Base-by-base conservation (phyloP, 1,140 invertebrate species). In the Ruditapes philippinarum region DNA sequence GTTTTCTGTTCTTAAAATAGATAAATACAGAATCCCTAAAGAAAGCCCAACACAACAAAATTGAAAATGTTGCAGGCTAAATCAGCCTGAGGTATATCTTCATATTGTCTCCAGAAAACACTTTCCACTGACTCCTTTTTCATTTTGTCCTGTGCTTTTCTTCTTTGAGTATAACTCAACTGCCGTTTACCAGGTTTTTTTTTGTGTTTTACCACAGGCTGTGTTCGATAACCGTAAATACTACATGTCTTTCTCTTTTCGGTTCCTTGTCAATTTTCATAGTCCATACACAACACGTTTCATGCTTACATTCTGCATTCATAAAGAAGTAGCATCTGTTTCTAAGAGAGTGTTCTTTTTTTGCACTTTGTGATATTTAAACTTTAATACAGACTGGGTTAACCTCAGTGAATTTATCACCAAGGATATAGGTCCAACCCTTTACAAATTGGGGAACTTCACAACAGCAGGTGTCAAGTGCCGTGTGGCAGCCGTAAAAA, bases 401-500 rank as follows among this genome's bases (percentile, higher is more conserved):
- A 31, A 65, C 60, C 11, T 65, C n/a, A n/a, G 9, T 65, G n/a
- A 65, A 65, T 65, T 65, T 65, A 9, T 65, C 60, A 65, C 9
- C 60, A 65, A 65, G 22, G n/a, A 65, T 65, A 65, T 65, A n/a
- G 60, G 60, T 65, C 60, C 60, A 65, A 12, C 60, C n/a, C 60
- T 65, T 65, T 65, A 65, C 60, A 65, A 65, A 65, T n/a, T 65
- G 60, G 9, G n/a, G n/a, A n/a, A n/a, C n/a, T n/a, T n/a, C n/a
- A n/a, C n/a, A n/a, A n/a, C n/a, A n/a, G n/a, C n/a, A n/a, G n/a
- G n/a, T n/a, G n/a, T n/a, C n/a, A n/a, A n/a, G n/a, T n/a, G n/a
- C n/a, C n/a, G n/a, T n/a, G n/a, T n/a, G n/a, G n/a, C n/a, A n/a
- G n/a, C n/a, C n/a, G n/a, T n/a, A n/a, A n/a, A n/a, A n/a, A n/a